Base-by-base conservation (phyloP, 2,797 vertebrate genomes). In the Cirrhinus mrigala region DNA sequence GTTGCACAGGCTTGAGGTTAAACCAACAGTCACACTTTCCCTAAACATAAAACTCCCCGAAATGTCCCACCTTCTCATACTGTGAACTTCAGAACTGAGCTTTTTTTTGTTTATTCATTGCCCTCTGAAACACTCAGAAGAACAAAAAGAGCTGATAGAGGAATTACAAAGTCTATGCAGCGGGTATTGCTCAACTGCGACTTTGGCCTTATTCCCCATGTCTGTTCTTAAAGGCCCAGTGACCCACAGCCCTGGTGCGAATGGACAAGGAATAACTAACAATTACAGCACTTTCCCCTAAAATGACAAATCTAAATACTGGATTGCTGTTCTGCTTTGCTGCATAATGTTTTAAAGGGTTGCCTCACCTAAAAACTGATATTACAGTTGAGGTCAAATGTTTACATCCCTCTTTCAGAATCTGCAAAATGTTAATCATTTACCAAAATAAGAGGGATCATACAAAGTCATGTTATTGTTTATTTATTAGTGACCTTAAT, bases 181-280 rank as follows among this genome's bases (percentile, higher is more conserved):
- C 2, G 50, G 71, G 44, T 60, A 71, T 89, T 89, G 80, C 87
- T 88, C 85, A 90, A 90, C 50, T 58, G 37, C 9, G 27, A 76
- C 86, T 56, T 58, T 70, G 50, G 60, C 71, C 22, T 85, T 79
- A 46, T 70, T 68, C 52, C 27, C 22, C 48, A 3, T 12, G n/a
- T 71, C 56, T 70, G 70, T 40, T 44, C 82, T 89, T 89, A 89
- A 89, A 90, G 85, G 64, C 44, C 79, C 66, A 84, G 88, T 56
- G 48, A 77, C 83, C 58, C 64, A 22, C 24, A 29, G 29, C 11
- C 20, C 37, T n/a, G 8, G 20, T 22, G 75, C 37, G 9, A 33
- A 52, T 52, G 14, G 62, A 33, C 18, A 66, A n/a, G 29, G 58
- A 79, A 20, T 76, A 56, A 33, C 73, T n/a, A 40, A 46, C 58